Conservation (phyloP, 2,113 vertebrate species). For the Tetraodon nigroviridis region DNA sequence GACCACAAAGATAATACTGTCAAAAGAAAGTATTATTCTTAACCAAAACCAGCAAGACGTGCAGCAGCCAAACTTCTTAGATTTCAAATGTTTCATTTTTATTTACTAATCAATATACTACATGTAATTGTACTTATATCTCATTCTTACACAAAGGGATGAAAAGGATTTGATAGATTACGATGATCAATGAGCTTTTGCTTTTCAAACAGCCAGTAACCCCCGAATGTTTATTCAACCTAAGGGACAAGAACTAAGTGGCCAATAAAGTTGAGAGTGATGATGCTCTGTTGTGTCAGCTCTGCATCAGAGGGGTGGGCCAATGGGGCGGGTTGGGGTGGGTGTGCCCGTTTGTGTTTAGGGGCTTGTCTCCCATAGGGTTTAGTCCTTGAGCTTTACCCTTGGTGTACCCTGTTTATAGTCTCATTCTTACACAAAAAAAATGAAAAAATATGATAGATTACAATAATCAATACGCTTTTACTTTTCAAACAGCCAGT, state of each 20-base stretch:
- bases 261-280: slow-evolving; percentile 19
- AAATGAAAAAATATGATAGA: no score
- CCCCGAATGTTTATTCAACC: neutral
- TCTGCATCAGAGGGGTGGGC: no score
- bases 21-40: no score
- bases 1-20: no score
- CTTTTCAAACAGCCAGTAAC: slow-evolving; percentile 31
- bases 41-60: no score
- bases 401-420: slow-evolving; percentile 68
- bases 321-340: no score
- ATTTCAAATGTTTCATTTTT: slow-evolving; percentile 1
- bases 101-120: slow-evolving; percentile 30
- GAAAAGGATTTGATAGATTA: slow-evolving; percentile 45
- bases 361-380: slow-evolving; percentile 9
- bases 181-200: slow-evolving; percentile 48
- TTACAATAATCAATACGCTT: slow-evolving; percentile 50
- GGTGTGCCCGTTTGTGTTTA: no score
- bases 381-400: slow-evolving; percentile 35
- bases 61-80: no score
- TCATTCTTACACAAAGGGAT: slow-evolving; percentile 43
- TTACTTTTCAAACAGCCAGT: slow-evolving; percentile 31
- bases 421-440: no score
- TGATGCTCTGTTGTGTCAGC: slow-evolving; percentile 5
- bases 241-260: neutral
- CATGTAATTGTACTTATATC: slow-evolving; percentile 29